These are phyloP conservation scores for Nephila pilipes DNA, from an alignment of 1,140 invertebrate species.

Conservation along the genomic window DNA sequence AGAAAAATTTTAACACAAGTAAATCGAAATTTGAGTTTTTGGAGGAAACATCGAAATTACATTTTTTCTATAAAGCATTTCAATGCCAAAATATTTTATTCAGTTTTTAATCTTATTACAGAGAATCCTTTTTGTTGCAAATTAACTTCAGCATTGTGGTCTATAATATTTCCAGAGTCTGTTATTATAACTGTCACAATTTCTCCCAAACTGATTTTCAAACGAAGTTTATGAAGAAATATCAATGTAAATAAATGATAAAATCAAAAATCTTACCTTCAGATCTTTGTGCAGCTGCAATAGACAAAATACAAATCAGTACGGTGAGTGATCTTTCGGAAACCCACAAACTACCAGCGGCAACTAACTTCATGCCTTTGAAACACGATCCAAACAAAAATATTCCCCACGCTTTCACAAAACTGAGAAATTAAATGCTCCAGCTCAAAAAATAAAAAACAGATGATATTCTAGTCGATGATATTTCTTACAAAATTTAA, in stretches of 20 bases:
- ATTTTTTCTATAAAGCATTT: no score
- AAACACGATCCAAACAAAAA: neutral
- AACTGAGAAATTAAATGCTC: neutral
- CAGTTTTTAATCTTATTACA: no score
- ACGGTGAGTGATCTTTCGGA: conserved; percentile 50
- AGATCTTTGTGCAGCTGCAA: conserved; percentile 6
- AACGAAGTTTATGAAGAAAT: no score
- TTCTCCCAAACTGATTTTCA: no score
- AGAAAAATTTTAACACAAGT: no score
- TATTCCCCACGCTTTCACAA: conserved; percentile 1
- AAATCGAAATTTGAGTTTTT: no score
- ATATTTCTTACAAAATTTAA: neutral
- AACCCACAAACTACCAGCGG: conserved; percentile 47
- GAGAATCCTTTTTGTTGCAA: no score
- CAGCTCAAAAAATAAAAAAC: neutral
- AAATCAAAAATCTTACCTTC: conserved; percentile 16
- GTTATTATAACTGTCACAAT: no score
- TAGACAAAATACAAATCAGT: conserved; percentile 18
- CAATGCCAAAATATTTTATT: no score
- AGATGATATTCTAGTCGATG: neutral
- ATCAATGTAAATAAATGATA: neutral
- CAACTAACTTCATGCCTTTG: conserved; percentile 59
- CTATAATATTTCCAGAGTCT: no score
- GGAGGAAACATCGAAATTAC: no score
- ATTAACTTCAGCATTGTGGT: no score